Conservation (phyloP, 2,888 invertebrate species). For the Gortyna flavago region DNA sequence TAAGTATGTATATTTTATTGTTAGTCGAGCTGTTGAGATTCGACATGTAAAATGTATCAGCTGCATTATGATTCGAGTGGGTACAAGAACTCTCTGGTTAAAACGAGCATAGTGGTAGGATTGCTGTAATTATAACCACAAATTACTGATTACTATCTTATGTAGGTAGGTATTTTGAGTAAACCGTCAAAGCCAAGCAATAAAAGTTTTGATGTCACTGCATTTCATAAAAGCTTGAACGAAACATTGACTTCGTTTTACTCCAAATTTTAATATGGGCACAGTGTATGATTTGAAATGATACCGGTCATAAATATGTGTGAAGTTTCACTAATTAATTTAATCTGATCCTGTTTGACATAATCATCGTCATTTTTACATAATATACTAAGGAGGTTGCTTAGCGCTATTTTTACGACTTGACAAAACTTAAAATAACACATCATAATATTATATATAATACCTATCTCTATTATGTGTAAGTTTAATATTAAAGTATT, state of each 20-base stretch:
- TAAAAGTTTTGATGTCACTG: background rate
- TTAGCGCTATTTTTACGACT: too few species aligned
- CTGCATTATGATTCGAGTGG: constrained; percentile 12
- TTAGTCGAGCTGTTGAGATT: constrained; percentile 54
- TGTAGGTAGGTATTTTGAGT: background rate
- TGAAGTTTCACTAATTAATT: background rate
- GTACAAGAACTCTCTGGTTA: background rate
- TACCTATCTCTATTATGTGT: too few species aligned
- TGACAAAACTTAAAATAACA: too few species aligned
- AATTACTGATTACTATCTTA: background rate
- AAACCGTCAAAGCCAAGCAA: background rate
- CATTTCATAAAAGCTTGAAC: background rate
- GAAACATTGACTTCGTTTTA: background rate
- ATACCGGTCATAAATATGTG: background rate
- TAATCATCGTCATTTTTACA: background rate
- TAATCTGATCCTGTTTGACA: background rate
- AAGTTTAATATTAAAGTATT: too few species aligned
- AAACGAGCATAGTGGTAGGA: background rate
- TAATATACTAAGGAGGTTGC: too few species aligned
- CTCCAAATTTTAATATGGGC: too few species aligned
- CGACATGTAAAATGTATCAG: constrained; percentile 17
- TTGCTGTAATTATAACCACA: background rate
- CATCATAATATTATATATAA: too few species aligned
- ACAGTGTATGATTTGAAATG: background rate
- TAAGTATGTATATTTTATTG: constrained; percentile 74